Base-by-base conservation (phyloP, 2,888 invertebrate species). In the Noctua fimbriata region DNA sequence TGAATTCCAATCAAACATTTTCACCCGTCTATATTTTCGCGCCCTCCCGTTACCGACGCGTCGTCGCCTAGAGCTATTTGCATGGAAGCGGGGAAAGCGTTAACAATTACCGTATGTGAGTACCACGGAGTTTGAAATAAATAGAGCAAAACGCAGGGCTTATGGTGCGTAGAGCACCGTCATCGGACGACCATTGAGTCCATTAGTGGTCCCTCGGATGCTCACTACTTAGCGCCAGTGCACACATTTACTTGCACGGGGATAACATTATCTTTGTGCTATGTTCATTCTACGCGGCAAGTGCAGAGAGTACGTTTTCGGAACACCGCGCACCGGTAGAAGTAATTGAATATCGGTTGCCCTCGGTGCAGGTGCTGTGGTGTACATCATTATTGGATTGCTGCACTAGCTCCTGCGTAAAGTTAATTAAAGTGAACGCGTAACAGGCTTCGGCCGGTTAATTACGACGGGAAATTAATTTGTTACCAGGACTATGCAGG, bases 21-120 rank as follows among this genome's bases (percentile, higher is more conserved):
- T 66, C 76, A 65, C 65, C 14, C n/a, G 60, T 36, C 14, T 12
- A 49, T 55, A 69, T 58, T 69, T 77, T 58, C 58, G 5, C n/a
- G n/a, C n/a, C 41, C 24, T 16, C 10, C n/a, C 32, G 9, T 73
- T 16, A n/a, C 18, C 47, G n/a, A 16, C 41, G 12, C 44, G 10
- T n/a, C 44, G 10, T n/a, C 10, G 49, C 58, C 58, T 67, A 18
- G n/a, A 52, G 77, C 72, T 76, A 76, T 58, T 52, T 7, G 52
- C 32, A 70, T 49, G 41, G 44, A 60, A 44, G 55, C 65, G 44
- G 41, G 44, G 77, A 58, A 21, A 24, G 55, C 55, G 55, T 65
- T 65, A 65, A 65, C 60, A 65, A 63, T 69, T 52, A 78, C 1
- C 16, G 21, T 36, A 60, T 66, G 32, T 28, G 44, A 28, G 73